These are phyloP conservation scores for Penaeus japonicus DNA, from an alignment of 1,140 invertebrate genomes.

Conservation along the genomic window DNA sequence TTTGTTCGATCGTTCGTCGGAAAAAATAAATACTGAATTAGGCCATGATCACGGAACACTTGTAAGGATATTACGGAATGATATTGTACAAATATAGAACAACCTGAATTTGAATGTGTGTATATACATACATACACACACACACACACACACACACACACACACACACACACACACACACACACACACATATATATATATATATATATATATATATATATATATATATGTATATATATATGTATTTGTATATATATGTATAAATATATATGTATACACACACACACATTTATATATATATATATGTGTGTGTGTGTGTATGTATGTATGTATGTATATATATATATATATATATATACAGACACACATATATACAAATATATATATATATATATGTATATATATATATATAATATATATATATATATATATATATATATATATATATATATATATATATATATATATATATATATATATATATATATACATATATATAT, in stretches of 20 bases:
- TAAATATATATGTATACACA: not conserved
- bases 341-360: not conserved
- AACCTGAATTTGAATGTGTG: not conserved
- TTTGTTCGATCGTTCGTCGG: no score
- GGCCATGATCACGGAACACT: no score
- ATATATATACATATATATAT: no score
- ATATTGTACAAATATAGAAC: not conserved
- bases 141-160: not conserved
- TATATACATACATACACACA: not conserved
- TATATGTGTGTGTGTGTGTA: not conserved
- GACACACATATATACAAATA: not conserved
- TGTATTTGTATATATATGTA: not conserved
- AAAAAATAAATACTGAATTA: no score
- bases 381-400: not conserved
- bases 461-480: no score
- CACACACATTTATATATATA: not conserved
- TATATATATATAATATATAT: not conserved
- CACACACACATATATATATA: not conserved
- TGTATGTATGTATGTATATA: not conserved
- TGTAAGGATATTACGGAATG: not conserved
- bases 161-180: not conserved
- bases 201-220: not conserved
- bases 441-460: no score
- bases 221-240: not conserved
- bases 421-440: no score